Evolutionary conservation across 2,888 invertebrate species (phyloP).

Genomic region (Synanthedon formicaeformis): DNA sequence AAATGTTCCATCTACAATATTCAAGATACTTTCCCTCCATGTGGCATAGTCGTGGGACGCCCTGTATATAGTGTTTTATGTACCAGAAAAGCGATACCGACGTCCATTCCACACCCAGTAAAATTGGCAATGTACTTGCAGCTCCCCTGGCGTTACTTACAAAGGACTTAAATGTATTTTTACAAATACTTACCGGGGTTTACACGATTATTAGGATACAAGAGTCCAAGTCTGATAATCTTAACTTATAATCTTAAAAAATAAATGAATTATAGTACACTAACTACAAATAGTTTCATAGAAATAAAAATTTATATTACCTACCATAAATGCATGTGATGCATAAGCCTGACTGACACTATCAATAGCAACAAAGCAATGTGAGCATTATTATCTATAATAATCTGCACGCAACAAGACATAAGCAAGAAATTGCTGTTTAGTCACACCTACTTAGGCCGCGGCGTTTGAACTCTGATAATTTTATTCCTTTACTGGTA

Average conservation of each 20-base stretch:
- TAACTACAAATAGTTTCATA: background rate
- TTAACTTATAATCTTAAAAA: background rate
- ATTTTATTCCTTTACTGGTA: slow-evolving; percentile 5
- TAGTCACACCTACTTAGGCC: slow-evolving; percentile 20
- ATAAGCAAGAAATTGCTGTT: slow-evolving; percentile 13
- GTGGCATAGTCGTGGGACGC: no score
- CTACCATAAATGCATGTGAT: background rate
- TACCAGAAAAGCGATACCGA: no score
- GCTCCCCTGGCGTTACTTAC: no score
- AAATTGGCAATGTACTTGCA: no score
- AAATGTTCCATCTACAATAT: no score
- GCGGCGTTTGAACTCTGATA: slow-evolving; percentile 2
- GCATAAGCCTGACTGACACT: background rate
- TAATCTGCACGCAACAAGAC: slow-evolving; percentile 5
- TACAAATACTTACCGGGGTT: no score
- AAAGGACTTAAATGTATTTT: no score
- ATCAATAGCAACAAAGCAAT: background rate
- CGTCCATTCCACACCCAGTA: no score
- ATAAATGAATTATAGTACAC: background rate
- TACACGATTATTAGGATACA: no score
- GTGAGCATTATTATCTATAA: background rate
- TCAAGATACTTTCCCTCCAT: no score
- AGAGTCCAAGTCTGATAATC: no score
- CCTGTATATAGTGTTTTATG: no score
- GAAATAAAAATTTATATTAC: background rate